phyloP scores from a whole-genome alignment of 1,140 invertebrate species.

The Danaus melanippus region DNA sequence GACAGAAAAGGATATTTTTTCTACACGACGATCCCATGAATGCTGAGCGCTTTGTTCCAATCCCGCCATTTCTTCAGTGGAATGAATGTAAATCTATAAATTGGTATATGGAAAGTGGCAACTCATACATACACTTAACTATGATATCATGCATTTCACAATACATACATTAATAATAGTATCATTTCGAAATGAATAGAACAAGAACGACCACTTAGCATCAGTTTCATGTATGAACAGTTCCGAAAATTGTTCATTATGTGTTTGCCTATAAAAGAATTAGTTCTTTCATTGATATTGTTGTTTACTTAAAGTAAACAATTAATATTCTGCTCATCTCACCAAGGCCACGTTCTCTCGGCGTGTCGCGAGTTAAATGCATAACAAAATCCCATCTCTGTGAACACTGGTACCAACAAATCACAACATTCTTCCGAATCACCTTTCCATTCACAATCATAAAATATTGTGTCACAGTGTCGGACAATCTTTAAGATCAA shows the following conservation, averaged over 20 bases:
- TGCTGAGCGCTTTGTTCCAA: conserved; percentile 78
- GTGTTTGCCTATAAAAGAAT: conserved; percentile 43
- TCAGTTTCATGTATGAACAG: conserved; percentile 77
- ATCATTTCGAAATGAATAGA: conserved; percentile 66
- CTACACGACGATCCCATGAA: conserved; percentile 76
- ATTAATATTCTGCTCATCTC: conserved; percentile 16
- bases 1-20: conserved; percentile 77
- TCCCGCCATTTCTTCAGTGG: conserved; percentile 77
- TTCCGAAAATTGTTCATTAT: conserved; percentile 60
- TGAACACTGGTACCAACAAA: conserved; percentile 76
- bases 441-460: conserved; percentile 76
- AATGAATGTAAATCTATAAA: conserved; percentile 76
- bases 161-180: conserved; percentile 65
- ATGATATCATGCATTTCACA: no score
- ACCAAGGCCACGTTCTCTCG: conserved; percentile 71
- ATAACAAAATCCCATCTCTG: conserved; percentile 81
- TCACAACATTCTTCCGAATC: conserved; percentile 75
- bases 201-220: conserved; percentile 74
- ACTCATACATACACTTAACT: no score
- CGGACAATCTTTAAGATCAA: conserved; percentile 36
- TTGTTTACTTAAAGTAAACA: neutral
- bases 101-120: neutral
- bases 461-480: conserved; percentile 72
- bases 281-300: neutral
- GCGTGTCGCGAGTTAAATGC: conserved; percentile 77